Conservation (phyloP, 2,113 vertebrate species). For the Oreocharis arfaki region DNA sequence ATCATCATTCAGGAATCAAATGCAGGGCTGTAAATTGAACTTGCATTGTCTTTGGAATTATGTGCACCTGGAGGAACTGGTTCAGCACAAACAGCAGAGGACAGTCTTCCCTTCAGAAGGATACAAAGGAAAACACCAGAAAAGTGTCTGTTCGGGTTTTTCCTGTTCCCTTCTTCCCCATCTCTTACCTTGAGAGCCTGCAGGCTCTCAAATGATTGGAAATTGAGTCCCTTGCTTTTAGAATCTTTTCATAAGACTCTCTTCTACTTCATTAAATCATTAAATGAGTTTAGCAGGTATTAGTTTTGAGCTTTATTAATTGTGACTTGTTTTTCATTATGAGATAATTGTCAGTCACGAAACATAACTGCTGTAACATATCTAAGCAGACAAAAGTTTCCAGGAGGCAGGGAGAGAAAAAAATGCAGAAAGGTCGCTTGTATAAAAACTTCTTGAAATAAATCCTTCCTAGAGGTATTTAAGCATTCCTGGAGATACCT, state of each 20-base stretch:
- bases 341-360: slow-evolving; percentile 89
- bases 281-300: slow-evolving; percentile 84
- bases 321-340: slow-evolving; percentile 95
- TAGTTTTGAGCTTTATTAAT: slow-evolving; percentile 90
- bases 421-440: not conserved
- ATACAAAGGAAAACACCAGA: not conserved
- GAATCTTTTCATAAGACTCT: slow-evolving; percentile 71
- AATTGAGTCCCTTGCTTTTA: slow-evolving; percentile 66
- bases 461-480: not conserved
- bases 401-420: not conserved
- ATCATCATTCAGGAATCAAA: not conserved
- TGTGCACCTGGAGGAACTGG: not conserved
- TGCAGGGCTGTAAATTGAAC: not conserved
- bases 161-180: not conserved
- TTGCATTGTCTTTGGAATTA: not conserved
- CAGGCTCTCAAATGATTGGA: slow-evolving; percentile 52
- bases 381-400: slow-evolving; percentile 59
- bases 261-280: slow-evolving; percentile 83
- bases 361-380: slow-evolving; percentile 72
- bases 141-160: not conserved
- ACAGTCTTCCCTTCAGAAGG: not conserved
- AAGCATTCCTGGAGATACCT: not conserved
- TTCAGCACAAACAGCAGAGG: not conserved
- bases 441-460: not conserved
- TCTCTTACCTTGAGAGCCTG: not conserved